A percentile compares a stretch with the other conserved stretches of the same genome.
Evolutionary conservation across 2,888 invertebrate species (phyloP).

Genomic region (Macaria liturata): DNA sequence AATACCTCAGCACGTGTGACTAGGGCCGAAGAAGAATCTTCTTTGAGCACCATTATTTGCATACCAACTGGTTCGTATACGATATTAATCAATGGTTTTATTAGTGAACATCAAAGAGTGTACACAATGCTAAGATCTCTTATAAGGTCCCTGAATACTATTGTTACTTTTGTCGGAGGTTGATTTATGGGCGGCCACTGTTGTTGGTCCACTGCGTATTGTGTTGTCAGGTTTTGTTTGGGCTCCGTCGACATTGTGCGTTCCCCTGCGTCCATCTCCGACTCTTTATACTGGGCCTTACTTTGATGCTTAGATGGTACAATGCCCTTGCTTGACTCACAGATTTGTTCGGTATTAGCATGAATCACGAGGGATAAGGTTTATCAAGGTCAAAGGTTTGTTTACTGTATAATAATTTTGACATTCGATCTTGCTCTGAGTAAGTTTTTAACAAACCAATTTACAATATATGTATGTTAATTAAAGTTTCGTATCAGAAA

Average conservation of each 20-base stretch:
- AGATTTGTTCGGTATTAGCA: constrained; percentile 51
- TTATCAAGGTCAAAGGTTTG: constrained; percentile 21
- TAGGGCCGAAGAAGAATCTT: constrained; percentile 66
- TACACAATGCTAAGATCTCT: constrained; percentile 82
- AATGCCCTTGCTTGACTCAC: constrained; percentile 62
- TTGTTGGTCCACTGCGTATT: constrained; percentile 79
- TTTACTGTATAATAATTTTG: too few relatives aligned
- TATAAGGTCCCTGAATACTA: constrained; percentile 83
- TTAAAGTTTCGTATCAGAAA: too few relatives aligned
- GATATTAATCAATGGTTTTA: constrained; percentile 84
- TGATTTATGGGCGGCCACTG: constrained; percentile 83
- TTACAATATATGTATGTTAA: too few relatives aligned
- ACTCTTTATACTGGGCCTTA: constrained; percentile 78
- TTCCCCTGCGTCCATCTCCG: constrained; percentile 76
- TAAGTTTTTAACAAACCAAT: too few relatives aligned
- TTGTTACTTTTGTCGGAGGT: constrained; percentile 82
- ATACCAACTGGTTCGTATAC: constrained; percentile 81
- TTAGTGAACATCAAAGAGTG: constrained; percentile 83
- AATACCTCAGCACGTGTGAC: constrained; percentile 76
- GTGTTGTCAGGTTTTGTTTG: constrained; percentile 82
- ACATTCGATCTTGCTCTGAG: too few relatives aligned
- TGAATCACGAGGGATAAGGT: constrained; percentile 32
- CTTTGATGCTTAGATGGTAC: constrained; percentile 77
- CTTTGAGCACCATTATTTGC: constrained; percentile 76
- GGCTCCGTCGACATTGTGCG: constrained; percentile 78